phyloP scores from a whole-genome alignment of 2,888 invertebrate genomes.

The Chloromyia formosa region DNA sequence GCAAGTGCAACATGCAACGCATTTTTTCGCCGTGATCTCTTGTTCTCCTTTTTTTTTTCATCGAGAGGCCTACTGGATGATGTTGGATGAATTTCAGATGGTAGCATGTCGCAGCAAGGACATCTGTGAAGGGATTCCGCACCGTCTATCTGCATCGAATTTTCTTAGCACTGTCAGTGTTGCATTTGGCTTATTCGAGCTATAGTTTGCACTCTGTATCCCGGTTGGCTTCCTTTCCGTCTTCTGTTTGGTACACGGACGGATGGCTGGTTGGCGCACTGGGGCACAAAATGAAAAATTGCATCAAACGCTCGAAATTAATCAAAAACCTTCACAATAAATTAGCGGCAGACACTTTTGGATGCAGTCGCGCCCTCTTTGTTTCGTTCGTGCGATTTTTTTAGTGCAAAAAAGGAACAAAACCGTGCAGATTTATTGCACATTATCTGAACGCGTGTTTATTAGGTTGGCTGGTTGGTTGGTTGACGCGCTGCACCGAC shows the following conservation, averaged over 20 bases:
- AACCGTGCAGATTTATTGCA: constrained; percentile 19
- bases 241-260: no score
- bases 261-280: not conserved
- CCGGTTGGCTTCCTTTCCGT: no score
- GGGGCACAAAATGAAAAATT: constrained; percentile 27
- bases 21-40: constrained; percentile 6
- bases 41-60: no score
- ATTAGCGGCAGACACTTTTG: constrained; percentile 41
- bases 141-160: no score
- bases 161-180: no score
- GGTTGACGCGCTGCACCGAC: not conserved
- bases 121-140: no score
- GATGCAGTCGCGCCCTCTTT: constrained; percentile 5
- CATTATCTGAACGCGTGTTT: constrained; percentile 15
- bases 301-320: constrained; percentile 41
- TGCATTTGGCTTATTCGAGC: no score
- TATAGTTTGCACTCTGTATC: no score
- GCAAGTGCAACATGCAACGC: constrained; percentile 28
- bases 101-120: no score
- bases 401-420: not conserved
- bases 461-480: not conserved
- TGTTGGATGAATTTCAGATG: no score
- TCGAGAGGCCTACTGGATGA: no score
- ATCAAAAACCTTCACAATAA: constrained; percentile 40
- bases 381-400: not conserved